phyloP scores from a whole-genome alignment of 2,888 invertebrate species.

The Meiosimyza platycephala region DNA sequence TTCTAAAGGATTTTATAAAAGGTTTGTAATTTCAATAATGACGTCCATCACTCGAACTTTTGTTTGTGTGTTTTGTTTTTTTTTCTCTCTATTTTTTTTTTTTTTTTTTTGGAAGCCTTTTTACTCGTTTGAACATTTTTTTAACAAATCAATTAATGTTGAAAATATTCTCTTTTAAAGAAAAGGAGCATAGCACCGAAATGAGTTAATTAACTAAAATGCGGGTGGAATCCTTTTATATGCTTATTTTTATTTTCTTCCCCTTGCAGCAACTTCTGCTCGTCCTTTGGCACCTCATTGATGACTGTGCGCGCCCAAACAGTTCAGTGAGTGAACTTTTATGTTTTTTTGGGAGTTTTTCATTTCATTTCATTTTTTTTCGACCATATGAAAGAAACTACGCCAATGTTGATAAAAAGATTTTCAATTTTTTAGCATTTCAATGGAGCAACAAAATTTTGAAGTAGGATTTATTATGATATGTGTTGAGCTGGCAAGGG shows the following conservation, averaged over 20 bases:
- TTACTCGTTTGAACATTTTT: conserved; percentile 30
- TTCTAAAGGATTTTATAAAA: conserved; percentile 42
- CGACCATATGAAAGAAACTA: conserved; percentile 24
- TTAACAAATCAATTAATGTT: conserved; percentile 61
- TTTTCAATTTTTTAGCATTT: conserved; percentile 17
- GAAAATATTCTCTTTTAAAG: conserved; percentile 38
- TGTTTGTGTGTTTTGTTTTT: conserved; percentile 20
- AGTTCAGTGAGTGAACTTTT: background rate
- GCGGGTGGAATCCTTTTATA: conserved; percentile 57
- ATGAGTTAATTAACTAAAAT: conserved; percentile 68
- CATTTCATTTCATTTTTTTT: background rate
- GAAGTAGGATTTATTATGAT: background rate
- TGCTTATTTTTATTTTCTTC: conserved; percentile 22
- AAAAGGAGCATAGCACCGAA: conserved; percentile 38
- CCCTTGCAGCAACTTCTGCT: background rate
- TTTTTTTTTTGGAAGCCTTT: background rate
- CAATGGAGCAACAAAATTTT: conserved; percentile 28
- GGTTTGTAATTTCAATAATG: conserved; percentile 50
- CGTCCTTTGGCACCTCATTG: conserved; percentile 4
- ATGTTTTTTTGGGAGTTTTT: conserved; percentile 17
- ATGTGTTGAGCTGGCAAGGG: background rate
- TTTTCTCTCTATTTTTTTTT: background rate
- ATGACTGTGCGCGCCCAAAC: background rate
- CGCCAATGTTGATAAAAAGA: conserved; percentile 19
- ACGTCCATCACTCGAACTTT: conserved; percentile 40